These are phyloP conservation scores for Lydus trimaculatus DNA, from an alignment of 2,888 invertebrate species.

Conservation along the genomic window DNA sequence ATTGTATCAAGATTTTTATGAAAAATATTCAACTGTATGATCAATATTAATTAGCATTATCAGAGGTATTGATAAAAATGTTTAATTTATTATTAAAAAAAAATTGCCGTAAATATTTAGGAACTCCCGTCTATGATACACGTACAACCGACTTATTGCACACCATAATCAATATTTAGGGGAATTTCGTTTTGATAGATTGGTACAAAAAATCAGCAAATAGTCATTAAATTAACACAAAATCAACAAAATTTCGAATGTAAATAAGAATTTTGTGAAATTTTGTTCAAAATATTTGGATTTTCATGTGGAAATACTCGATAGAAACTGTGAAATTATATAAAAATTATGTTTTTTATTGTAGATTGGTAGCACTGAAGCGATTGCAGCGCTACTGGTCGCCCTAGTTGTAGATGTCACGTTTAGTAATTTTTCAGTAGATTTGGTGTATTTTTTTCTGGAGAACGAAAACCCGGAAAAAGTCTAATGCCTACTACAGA, in stretches of 20 bases:
- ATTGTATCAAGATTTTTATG: background rate
- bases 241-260: background rate
- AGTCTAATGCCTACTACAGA: no score
- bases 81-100: background rate
- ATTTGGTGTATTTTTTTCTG: no score
- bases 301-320: no score
- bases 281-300: no score
- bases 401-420: no score
- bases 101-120: background rate
- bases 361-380: no score
- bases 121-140: constrained; percentile 18
- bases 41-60: background rate
- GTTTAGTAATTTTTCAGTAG: no score
- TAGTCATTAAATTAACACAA: background rate
- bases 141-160: constrained; percentile 14
- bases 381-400: no score
- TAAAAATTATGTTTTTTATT: no score
- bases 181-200: constrained; percentile 6
- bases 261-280: no score
- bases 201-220: background rate
- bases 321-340: no score
- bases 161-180: constrained; percentile 28
- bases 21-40: background rate
- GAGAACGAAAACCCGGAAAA: no score
- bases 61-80: background rate